Conservation (phyloP, 2,797 vertebrate species). For the Streptopelia turtur region DNA sequence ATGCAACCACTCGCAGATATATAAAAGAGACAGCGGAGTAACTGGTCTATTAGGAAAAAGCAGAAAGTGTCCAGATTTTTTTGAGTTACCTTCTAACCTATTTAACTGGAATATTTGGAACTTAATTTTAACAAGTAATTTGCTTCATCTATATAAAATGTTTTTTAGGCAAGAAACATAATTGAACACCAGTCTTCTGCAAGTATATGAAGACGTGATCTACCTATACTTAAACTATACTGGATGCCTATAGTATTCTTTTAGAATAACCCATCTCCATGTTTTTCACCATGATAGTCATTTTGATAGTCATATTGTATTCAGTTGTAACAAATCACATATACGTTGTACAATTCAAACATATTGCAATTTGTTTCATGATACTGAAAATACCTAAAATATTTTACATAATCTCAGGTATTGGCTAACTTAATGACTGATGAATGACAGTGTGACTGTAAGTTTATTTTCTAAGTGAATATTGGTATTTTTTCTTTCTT, state of each 20-base stretch:
- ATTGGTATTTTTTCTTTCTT: background rate
- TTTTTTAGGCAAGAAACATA: background rate
- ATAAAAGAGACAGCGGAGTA: background rate
- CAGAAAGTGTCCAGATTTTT: background rate
- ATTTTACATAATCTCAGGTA: background rate
- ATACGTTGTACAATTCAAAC: background rate
- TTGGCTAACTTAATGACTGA: background rate
- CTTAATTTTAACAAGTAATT: background rate
- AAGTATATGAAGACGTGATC: background rate
- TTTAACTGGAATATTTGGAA: background rate
- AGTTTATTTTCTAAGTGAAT: background rate
- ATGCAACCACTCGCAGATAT: background rate
- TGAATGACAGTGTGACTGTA: background rate
- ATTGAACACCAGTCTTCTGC: background rate
- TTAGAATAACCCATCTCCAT: background rate
- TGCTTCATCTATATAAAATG: background rate
- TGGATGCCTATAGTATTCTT: background rate
- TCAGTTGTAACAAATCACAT: background rate
- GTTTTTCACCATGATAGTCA: background rate
- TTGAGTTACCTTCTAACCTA: background rate
- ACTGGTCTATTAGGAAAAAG: background rate
- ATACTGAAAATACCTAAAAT: background rate
- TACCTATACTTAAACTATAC: background rate
- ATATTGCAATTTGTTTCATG: background rate
- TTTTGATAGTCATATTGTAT: background rate